Evolutionary conservation across 2,888 invertebrate species (phyloP), one percentile per base, ranked within the genome.

Genomic region (Xylophagus ater): DNA sequence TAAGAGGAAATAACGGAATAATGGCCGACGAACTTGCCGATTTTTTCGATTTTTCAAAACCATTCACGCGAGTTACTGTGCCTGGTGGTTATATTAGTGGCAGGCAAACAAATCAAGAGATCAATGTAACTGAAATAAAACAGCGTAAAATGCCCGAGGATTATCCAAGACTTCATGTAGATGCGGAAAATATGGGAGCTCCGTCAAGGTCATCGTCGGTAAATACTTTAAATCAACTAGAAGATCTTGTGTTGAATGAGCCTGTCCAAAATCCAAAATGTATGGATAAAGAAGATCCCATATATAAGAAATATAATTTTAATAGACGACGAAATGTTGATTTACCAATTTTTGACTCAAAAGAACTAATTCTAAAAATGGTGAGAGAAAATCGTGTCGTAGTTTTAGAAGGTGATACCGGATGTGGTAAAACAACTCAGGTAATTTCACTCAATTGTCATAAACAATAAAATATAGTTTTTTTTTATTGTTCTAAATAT

Each of bases 371-470:
- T 38, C 48, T 90, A 3, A 61, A 71, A 3, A 69, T 73, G 34
- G 74, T 94, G 10, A 48, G 47, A 8, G 43, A 54, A 1, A 53
- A 57, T 49, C 74, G 77, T 37, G 84, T 92, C 0, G 73, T 84
- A 1, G 73, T 97, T 9, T 76, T 98, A 30, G 81, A 90, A 63
- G 96, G 96, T 1, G 81, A 82, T 1, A 96, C 97, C 0, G 97
- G 97, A 1, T 93, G 93, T 59, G 97, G 97, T 13, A 89, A 89
- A 63, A 89, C 92, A 1, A 88, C 87, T 0, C 80, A 81, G 60
- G 65, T 60, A 35, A 40, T 33, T 9, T n/a, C 28, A 20, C 23
- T 23, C 10, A 8, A 23, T 8, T 8, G 10, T 23, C 7, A 8
- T 23, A 18, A 6, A 20, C 14, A 5, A n/a, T 20, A 13, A 36